Conservation (phyloP, 2,113 vertebrate species). For the Okapia johnstoni region DNA sequence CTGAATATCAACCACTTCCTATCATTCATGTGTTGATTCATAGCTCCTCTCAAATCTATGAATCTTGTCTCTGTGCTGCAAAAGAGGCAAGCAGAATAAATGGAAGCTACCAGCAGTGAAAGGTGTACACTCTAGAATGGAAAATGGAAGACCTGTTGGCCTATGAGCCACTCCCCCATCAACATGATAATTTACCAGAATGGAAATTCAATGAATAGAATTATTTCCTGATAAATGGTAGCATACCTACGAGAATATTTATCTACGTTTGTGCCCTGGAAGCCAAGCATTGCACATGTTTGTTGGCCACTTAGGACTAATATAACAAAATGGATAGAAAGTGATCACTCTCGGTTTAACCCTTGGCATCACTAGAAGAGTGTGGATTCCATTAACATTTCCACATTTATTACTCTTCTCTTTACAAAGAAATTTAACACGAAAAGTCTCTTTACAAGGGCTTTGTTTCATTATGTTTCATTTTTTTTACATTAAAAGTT, state of each 20-base stretch:
- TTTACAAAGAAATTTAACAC: background rate
- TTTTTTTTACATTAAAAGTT: background rate
- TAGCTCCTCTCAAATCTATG: background rate
- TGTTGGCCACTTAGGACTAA: background rate
- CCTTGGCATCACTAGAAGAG: background rate
- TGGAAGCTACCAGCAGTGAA: background rate
- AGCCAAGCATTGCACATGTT: background rate
- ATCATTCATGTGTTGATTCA: background rate
- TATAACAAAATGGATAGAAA: background rate
- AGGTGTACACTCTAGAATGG: background rate
- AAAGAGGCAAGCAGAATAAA: background rate
- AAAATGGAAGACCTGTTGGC: background rate
- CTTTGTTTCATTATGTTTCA: background rate
- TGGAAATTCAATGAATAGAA: constrained; percentile 7
- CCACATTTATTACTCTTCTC: background rate
- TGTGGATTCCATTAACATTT: background rate
- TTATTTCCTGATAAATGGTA: background rate
- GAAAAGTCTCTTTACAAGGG: background rate
- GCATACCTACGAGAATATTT: background rate
- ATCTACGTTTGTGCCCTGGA: background rate
- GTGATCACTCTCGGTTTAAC: background rate
- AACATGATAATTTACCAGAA: background rate
- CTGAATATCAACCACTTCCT: background rate
- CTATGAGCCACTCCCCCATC: background rate
- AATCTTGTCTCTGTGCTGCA: background rate